Evolutionary conservation across 1,140 invertebrate species (phyloP), one percentile per base, ranked within the genome.

Genomic region (Conus ventricosus): DNA sequence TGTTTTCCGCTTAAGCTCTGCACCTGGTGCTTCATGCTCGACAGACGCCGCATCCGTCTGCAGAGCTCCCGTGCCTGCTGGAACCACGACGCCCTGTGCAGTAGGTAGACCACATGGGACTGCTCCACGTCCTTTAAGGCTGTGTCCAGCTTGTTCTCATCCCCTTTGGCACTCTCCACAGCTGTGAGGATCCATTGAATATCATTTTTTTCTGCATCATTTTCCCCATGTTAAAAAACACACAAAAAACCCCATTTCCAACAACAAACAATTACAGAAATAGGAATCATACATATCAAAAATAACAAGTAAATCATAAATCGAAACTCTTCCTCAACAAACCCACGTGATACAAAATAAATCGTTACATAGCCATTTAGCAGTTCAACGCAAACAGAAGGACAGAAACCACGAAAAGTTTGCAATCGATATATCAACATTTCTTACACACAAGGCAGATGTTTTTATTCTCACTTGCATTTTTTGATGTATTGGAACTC

Each of bases 41-140:
- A 39, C 82, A 84, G 55, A n/a, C 82, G 82, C 11, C 82, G 55
- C 55, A 84, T 8, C 10, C 82, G 82, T 67, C 82, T 39, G 20
- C 4, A 51, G 54, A 55, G 25, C 10, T 63, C 55, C 27, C 27
- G 5, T 39, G 82, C 57, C 57, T 60, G 54, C 55, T 17, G 20
- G 6, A 84, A 11, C 55, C 54, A 60, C 7, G 5, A 17, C 0
- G 82, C 0, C 55, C 25, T 13, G 54, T 63, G 82, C 57, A 84
- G 54, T 0, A 63, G 0, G 82, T 84, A 84, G 55, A 55, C 82
- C 55, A 84, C 82, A 13, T 60, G 55, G 5, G 82, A 84, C 82
- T n/a, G 6, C 15, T 84, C 57, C 6, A 55, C 82, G 8, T 84
- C 80, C 13, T 54, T 53, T 51, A 81, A 25, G 8, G 80, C 51